Evolutionary conservation across 2,888 invertebrate species (phyloP).

Genomic region (Amorpha juglandis): DNA sequence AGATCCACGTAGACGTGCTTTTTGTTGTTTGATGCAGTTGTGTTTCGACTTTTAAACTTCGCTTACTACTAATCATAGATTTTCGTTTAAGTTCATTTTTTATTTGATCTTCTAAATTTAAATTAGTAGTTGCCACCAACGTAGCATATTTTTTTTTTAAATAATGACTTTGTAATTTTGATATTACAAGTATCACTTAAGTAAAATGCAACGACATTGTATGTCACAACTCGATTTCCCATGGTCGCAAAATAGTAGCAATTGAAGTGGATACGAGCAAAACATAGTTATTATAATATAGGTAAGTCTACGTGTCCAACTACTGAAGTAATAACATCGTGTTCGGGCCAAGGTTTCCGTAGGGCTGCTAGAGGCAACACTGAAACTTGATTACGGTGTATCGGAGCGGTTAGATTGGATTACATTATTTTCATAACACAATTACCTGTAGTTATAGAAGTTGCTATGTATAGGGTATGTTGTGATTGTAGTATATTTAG

Average conservation of each 20-base stretch:
- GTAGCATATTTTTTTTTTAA: too few relatives aligned
- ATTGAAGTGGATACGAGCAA: neutral
- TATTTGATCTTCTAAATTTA: too few relatives aligned
- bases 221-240: conserved; percentile 1
- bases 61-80: too few relatives aligned
- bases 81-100: too few relatives aligned
- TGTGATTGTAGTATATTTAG: too few relatives aligned
- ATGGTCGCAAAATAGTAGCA: neutral
- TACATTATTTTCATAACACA: conserved; percentile 11
- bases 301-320: conserved; percentile 35
- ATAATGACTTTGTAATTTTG: too few relatives aligned
- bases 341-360: conserved; percentile 46
- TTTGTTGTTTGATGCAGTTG: neutral
- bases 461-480: too few relatives aligned
- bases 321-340: conserved; percentile 51
- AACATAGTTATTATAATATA: conserved; percentile 10
- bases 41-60: neutral
- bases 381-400: conserved; percentile 10
- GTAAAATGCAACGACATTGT: neutral
- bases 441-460: neutral
- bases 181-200: too few relatives aligned
- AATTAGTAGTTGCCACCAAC: too few relatives aligned
- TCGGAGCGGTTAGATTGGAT: neutral
- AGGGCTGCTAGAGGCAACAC: conserved; percentile 10
- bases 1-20: neutral